Percentiles rank a stretch among this genome's conserved stretches.
These are phyloP conservation scores for Nestor notabilis DNA, from an alignment of 2,113 vertebrate species.

Conservation along the genomic window DNA sequence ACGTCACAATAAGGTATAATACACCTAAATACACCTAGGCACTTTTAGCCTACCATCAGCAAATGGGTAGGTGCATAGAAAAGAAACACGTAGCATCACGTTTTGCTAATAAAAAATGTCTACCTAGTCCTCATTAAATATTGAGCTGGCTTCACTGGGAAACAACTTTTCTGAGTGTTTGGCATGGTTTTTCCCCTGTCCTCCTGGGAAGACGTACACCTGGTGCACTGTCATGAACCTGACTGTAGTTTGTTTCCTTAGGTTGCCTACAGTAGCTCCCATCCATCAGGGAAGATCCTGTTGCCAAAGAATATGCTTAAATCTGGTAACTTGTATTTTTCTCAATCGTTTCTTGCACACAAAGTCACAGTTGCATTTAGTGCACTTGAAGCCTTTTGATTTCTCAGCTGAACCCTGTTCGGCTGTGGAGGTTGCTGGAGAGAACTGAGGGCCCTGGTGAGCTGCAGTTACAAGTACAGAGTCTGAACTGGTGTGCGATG, in stretches of 20 bases:
- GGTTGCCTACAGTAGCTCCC: background rate
- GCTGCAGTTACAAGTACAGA: background rate
- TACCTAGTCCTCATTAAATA: background rate
- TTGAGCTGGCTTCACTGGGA: rapidly evolving
- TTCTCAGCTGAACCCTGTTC: background rate
- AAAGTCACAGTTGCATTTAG: background rate
- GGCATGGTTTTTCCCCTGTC: background rate
- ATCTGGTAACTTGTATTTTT: background rate
- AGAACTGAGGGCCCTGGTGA: background rate
- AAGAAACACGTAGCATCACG: background rate
- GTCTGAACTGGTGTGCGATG: background rate
- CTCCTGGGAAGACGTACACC: background rate
- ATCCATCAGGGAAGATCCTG: background rate
- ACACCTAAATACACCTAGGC: background rate
- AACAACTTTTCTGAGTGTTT: background rate
- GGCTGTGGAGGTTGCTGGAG: background rate
- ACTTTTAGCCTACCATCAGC: background rate
- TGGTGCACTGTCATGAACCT: background rate
- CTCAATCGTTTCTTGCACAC: background rate
- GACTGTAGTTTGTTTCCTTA: background rate
- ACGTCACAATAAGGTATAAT: background rate
- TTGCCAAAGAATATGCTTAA: background rate
- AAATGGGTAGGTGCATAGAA: background rate
- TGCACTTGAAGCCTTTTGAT: background rate
- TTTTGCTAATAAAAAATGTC: background rate